These are phyloP conservation scores for Etheostoma cragini DNA, from an alignment of 2,113 vertebrate species.

Conservation along the genomic window DNA sequence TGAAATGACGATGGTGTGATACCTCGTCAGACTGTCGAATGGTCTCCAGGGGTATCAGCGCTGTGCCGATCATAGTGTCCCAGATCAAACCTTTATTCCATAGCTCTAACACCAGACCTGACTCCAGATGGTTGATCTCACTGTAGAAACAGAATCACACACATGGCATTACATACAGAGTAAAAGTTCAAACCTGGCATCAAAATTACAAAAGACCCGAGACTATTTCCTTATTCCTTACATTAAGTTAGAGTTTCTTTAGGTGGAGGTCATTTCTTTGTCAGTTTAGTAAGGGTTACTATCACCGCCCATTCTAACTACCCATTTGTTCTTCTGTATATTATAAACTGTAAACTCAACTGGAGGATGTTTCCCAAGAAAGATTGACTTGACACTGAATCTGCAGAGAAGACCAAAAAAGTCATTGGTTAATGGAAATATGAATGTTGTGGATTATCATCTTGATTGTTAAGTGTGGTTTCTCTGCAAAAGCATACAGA, in stretches of 20 bases:
- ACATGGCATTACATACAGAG: neutral
- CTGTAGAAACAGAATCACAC: constrained; percentile 74
- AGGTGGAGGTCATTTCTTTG: neutral
- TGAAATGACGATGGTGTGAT: neutral
- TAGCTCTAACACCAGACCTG: constrained; percentile 95
- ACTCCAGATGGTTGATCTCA: constrained; percentile 94
- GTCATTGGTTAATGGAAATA: neutral
- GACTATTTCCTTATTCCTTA: too few relatives aligned
- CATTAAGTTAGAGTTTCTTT: neutral
- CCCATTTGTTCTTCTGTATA: neutral
- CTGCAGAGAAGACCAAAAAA: neutral
- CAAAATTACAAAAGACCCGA: too few relatives aligned
- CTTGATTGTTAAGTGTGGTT: neutral
- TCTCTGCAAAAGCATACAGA: neutral
- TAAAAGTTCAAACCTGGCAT: neutral
- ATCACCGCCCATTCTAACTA: too few relatives aligned
- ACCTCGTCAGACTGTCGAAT: constrained; percentile 95
- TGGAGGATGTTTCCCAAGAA: neutral
- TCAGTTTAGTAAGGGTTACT: too few relatives aligned
- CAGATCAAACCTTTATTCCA: constrained; percentile 99
- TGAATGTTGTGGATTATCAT: neutral
- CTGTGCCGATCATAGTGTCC: constrained; percentile 96
- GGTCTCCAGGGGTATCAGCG: constrained; percentile 91
- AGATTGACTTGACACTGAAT: neutral
- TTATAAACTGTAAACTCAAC: neutral